Base-by-base conservation (phyloP, 1,140 invertebrate species). In the Drosophila sulfurigaster region DNA sequence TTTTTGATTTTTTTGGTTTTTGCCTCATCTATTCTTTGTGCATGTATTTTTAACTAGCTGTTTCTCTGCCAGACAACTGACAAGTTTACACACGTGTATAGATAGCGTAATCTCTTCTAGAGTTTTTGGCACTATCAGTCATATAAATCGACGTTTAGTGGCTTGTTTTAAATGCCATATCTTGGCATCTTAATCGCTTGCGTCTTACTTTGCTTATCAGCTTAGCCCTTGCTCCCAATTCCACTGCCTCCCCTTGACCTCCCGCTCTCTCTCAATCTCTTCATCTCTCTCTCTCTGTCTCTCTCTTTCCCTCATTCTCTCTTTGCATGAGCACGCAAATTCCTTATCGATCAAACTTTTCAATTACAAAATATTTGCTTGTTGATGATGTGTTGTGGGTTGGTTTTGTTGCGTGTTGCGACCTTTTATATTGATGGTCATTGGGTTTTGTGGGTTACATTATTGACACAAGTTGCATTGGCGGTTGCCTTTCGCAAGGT, bases 331-430 rank as follows among this genome's bases (percentile, higher is more conserved):
- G 64, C 82, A 86, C 79, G 82, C 82, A 86, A 86, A 86, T 79
- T 88, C 57, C 83, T 86, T 86, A 88, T 86, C 82, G 82, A 86
- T 86, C 82, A 88, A 86, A 86, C 82, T 88, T 88, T 86, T 71
- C 57, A 87, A 74, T 79, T 72, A 49, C 52, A 57, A 54, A 70
- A 52, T 38, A 69, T 68, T 83, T 73, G 48, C 10, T 32, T 60
- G 30, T 13, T 6, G 10, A 16, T 48, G 20, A 25, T 7, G 6
- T 56, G 20, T 11, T 20, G 11, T 46, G 45, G 48, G 25, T 62
- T 43, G 43, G n/a, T 38, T 59, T 45, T 43, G 46, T 88, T 80
- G 82, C 82, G 82, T 87, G 83, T 71, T 75, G 46, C 41, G 57
- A 69, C 79, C 82, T 88, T 87, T 86, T 38, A 68, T 72, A 51